Evolutionary conservation across 2,888 invertebrate species (phyloP), one percentile per base, ranked within the genome.

Genomic region (Lobophora halterata): DNA sequence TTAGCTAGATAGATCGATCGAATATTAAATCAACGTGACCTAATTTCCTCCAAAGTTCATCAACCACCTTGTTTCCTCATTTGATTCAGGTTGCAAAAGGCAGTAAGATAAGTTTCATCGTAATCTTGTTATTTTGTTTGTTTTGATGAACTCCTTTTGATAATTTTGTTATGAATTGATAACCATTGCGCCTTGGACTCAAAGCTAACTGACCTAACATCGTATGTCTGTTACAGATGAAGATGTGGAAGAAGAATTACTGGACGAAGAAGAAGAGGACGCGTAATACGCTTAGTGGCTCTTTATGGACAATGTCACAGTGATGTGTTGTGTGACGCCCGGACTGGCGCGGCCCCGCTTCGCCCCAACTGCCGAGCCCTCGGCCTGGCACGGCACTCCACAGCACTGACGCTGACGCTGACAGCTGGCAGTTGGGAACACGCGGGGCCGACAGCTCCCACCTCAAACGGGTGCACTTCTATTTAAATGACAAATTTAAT

Each of bases 401-500:
- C 62, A 52, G 45, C 52, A 56, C 57, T 52, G 50, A 58, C 49
- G n/a, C n/a, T 55, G 58, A 58, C 55, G 52, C 52, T 61, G 61
- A 65, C 79, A 75, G 83, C 82, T 83, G 81, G 72, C 79, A 75
- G 83, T 83, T 83, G 81, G 72, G 81, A 83, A 82, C 80, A 79
- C 52, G 81, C 80, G 83, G 67, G 82, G 85, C 80, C 85, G 75
- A 61, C 72, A 67, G 79, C 81, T 77, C 82, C 85, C 86, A 85
- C 79, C 82, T 74, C 68, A 79, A 77, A 78, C 79, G 83, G 86
- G 86, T 85, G 86, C 83, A 83, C 66, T 81, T 85, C 68, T 82
- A 68, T 86, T 86, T 86, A 85, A 86, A 87, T 87, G 87, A 88
- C 87, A 87, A 85, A 80, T 78, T 74, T 82, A 85, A 85, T 81